Percentiles rank a stretch among this genome's conserved stretches.
Evolutionary conservation across 2,797 vertebrate genomes (phyloP).

Genomic region (Acanthopagrus latus): DNA sequence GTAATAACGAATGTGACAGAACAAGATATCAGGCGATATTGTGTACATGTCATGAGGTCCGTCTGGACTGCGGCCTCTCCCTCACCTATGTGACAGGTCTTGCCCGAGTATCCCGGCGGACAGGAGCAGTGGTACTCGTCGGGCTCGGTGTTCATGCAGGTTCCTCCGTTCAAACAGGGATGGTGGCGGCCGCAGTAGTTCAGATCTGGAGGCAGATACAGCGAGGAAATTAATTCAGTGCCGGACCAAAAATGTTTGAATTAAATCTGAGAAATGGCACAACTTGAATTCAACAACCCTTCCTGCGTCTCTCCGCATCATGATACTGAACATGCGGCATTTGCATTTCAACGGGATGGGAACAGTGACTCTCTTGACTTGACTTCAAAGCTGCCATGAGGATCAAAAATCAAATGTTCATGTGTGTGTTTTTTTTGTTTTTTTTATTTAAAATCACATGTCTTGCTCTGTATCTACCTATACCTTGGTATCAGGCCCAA

Average conservation of each 20-base stretch:
- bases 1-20: not conserved
- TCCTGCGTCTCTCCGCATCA: not conserved
- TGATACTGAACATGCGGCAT: no score
- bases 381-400: no score
- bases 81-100: slow-evolving; percentile 94
- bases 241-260: not conserved
- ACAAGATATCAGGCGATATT: not conserved
- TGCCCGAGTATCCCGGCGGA: slow-evolving; percentile 93
- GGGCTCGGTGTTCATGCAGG: slow-evolving; percentile 95
- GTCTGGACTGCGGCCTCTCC: not conserved
- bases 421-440: no score
- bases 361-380: no score
- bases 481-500: no score
- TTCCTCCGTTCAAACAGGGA: slow-evolving; percentile 94
- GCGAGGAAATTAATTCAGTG: no score
- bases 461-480: no score
- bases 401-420: no score
- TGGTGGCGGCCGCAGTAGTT: slow-evolving; percentile 97
- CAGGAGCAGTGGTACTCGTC: slow-evolving; percentile 93
- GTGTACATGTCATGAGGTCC: not conserved
- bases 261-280: not conserved
- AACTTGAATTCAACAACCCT: not conserved
- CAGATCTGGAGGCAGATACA: slow-evolving; percentile 85
- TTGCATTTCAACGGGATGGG: no score
- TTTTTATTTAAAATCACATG: no score